These are phyloP conservation scores for Aplochiton taeniatus DNA, from an alignment of 2,797 vertebrate genomes.

Conservation along the genomic window DNA sequence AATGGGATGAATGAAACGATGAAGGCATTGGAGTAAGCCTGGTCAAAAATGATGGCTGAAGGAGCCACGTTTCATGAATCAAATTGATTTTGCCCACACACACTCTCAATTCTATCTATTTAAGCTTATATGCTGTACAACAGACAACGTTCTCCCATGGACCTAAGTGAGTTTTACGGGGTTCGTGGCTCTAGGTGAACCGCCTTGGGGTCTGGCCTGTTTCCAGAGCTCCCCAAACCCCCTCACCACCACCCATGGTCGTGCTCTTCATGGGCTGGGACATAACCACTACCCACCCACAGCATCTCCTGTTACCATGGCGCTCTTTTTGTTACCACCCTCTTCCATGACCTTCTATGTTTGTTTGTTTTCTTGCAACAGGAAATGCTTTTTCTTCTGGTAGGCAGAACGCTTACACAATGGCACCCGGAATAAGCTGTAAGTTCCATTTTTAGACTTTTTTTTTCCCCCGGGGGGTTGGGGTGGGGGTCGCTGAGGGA, in stretches of 20 bases:
- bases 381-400: constrained; percentile 59
- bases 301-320: neutral
- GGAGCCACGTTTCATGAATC: too few species aligned
- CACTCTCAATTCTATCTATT: too few species aligned
- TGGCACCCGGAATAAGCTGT: constrained; percentile 65
- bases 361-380: constrained; percentile 42
- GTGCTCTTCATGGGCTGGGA: neutral
- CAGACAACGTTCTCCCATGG: too few species aligned
- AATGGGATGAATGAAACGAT: too few species aligned
- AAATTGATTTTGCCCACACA: too few species aligned
- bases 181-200: too few species aligned
- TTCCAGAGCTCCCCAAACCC: neutral
- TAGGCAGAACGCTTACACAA: constrained; percentile 66
- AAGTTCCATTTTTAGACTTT: constrained; percentile 46
- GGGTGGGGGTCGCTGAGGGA: constrained; percentile 11
- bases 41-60: too few species aligned
- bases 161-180: too few species aligned
- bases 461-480: neutral
- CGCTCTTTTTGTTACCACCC: neutral
- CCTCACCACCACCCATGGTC: neutral
- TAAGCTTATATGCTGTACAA: too few species aligned
- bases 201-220: too few species aligned
- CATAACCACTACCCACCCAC: neutral
- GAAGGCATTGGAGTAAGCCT: too few species aligned
- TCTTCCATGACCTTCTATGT: neutral